Conservation (phyloP, 2,888 invertebrate genomes). For the Dynastes tityus region DNA sequence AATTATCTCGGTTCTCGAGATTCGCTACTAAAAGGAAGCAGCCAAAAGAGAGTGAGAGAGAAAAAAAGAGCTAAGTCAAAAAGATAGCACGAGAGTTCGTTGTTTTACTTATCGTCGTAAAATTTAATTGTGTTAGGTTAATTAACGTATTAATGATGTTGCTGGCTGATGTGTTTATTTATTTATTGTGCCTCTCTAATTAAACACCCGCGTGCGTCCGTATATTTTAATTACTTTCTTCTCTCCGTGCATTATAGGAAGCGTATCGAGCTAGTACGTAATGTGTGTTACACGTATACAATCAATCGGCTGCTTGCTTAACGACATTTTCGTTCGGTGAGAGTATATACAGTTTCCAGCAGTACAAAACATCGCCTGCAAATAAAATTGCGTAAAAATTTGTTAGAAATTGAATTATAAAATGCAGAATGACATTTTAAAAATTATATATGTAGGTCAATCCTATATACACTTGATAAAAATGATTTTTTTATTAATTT, state of each 20-base stretch:
- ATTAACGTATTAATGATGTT: constrained; percentile 35
- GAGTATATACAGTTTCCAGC: too few species aligned
- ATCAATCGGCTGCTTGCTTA: neutral
- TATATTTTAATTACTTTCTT: constrained; percentile 41
- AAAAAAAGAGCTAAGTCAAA: neutral
- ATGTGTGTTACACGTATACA: neutral
- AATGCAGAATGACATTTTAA: too few species aligned
- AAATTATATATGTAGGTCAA: too few species aligned
- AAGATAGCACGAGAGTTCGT: neutral
- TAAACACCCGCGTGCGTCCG: neutral
- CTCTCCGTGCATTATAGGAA: neutral
- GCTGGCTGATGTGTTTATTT: constrained; percentile 27
- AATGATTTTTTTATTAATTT: too few species aligned
- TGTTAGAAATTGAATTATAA: too few species aligned
- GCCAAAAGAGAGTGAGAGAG: neutral
- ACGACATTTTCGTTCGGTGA: neutral
- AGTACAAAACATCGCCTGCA: too few species aligned
- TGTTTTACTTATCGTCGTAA: constrained; percentile 18
- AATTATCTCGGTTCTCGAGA: neutral
- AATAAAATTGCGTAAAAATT: too few species aligned
- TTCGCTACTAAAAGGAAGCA: neutral
- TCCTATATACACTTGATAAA: too few species aligned
- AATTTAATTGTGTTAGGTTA: constrained; percentile 44
- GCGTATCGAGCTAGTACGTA: neutral
- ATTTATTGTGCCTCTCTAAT: constrained; percentile 37